These are phyloP conservation scores for Eretmocerus hayati DNA, from an alignment of 2,888 invertebrate genomes.

Conservation along the genomic window DNA sequence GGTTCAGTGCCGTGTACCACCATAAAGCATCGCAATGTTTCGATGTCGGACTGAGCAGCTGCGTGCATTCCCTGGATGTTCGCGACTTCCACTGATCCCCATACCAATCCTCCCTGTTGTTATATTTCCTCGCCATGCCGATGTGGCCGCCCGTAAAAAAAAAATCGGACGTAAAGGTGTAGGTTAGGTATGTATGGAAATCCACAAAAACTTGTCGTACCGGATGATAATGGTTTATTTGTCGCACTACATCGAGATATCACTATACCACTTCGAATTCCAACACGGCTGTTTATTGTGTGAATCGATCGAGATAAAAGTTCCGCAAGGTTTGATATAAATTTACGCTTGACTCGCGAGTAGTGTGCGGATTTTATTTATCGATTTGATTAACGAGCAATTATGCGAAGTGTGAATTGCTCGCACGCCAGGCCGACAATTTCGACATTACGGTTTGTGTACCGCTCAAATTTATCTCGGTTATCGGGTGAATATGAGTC, in stretches of 20 bases:
- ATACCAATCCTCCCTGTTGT: conserved; percentile 30
- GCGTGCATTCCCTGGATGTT: conserved; percentile 45
- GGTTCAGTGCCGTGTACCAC: conserved; percentile 46
- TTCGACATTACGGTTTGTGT: conserved; percentile 4
- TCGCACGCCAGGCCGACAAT: too few species aligned
- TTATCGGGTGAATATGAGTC: conserved; percentile 8
- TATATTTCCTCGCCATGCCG: conserved; percentile 25
- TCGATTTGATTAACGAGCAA: conserved; percentile 21
- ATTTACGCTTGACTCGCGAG: conserved; percentile 20
- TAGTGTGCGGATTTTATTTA: conserved; percentile 22
- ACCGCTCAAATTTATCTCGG: conserved; percentile 1
- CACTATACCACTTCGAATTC: conserved; percentile 30
- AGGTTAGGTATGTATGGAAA: conserved; percentile 31
- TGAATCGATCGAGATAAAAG: conserved; percentile 45
- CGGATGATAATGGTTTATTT: conserved; percentile 47
- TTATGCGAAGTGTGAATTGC: conserved; percentile 2
- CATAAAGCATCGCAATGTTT: conserved; percentile 49
- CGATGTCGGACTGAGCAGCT: too few species aligned
- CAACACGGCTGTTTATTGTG: conserved; percentile 44
- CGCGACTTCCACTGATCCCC: conserved; percentile 46
- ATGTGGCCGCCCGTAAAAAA: neutral
- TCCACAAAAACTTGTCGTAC: conserved; percentile 46
- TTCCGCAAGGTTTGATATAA: conserved; percentile 29
- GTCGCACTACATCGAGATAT: conserved; percentile 41
- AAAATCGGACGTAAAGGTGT: neutral